Conservation (phyloP, 2,888 invertebrate species). For the Caenorhabditis auriculariae region DNA sequence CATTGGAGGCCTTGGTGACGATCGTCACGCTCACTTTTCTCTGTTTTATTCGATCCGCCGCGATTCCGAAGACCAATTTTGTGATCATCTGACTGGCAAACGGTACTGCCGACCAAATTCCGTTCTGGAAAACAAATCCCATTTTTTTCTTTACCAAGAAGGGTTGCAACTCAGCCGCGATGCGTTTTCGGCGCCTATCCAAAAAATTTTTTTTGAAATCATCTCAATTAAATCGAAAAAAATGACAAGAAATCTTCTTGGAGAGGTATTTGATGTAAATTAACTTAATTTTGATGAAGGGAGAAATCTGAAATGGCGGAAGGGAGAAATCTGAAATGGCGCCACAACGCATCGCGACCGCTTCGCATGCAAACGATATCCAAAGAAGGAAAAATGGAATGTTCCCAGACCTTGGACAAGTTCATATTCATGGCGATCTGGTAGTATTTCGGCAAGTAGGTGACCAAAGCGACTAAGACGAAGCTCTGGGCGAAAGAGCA, state of each 20-base stretch:
- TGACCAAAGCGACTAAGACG: constrained; percentile 50
- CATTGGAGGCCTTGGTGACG: constrained; percentile 52
- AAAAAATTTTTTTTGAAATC: no score
- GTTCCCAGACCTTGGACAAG: constrained; percentile 28
- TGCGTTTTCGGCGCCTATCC: no score
- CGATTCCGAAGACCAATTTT: constrained; percentile 50
- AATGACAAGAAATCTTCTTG: no score
- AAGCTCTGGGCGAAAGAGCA: constrained; percentile 59
- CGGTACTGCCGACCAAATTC: constrained; percentile 54
- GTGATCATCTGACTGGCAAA: constrained; percentile 54
- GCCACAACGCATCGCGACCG: no score
- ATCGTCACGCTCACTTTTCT: constrained; percentile 32
- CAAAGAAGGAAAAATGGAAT: not conserved
- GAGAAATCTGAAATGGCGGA: no score
- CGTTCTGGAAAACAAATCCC: constrained; percentile 42
- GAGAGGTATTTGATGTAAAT: no score
- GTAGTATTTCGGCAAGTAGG: constrained; percentile 56
- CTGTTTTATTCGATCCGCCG: constrained; percentile 53
- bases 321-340: no score
- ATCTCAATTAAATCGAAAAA: no score
- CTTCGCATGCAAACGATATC: no score
- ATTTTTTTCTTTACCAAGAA: not conserved
- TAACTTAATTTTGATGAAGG: no score
- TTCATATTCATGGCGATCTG: constrained; percentile 50
- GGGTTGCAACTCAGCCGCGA: no score